Percentiles rank a stretch among this genome's conserved stretches.
These are phyloP conservation scores for Sterna hirundo DNA, from an alignment of 2,113 vertebrate species.

Conservation along the genomic window DNA sequence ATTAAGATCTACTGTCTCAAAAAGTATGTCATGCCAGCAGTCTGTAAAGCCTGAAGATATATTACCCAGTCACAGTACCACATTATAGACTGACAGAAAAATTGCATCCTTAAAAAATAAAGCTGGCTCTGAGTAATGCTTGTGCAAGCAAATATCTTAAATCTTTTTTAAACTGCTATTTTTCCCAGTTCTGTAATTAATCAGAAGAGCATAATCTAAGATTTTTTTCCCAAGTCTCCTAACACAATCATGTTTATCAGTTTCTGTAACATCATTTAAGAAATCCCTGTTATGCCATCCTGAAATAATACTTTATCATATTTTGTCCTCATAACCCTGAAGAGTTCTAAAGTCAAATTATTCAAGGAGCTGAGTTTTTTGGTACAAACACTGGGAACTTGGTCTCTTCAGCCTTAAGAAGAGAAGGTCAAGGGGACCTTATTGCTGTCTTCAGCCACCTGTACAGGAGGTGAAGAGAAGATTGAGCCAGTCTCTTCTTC, in stretches of 20 bases:
- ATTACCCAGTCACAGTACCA: constrained; percentile 47
- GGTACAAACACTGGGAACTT: neutral
- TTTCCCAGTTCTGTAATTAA: constrained; percentile 52
- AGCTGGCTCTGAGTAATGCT: constrained; percentile 56
- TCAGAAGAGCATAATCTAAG: constrained; percentile 39
- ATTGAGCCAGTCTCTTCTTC: neutral
- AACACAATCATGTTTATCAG: constrained; percentile 50
- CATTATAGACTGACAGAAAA: constrained; percentile 66
- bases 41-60: constrained; percentile 50
- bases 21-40: constrained; percentile 23
- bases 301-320: constrained; percentile 25
- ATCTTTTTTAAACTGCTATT: constrained; percentile 59
- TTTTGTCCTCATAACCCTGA: constrained; percentile 23
- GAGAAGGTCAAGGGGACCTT: neutral
- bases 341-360: neutral
- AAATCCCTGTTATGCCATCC: constrained; percentile 15
- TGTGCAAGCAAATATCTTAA: constrained; percentile 54
- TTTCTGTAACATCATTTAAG: constrained; percentile 47
- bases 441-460: neutral
- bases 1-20: constrained; percentile 56
- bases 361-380: neutral
- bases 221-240: constrained; percentile 19
- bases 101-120: constrained; percentile 62
- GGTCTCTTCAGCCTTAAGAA: neutral
- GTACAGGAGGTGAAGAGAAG: neutral